Conservation (phyloP, 2,113 vertebrate species). For the Pterocles orientalis region DNA sequence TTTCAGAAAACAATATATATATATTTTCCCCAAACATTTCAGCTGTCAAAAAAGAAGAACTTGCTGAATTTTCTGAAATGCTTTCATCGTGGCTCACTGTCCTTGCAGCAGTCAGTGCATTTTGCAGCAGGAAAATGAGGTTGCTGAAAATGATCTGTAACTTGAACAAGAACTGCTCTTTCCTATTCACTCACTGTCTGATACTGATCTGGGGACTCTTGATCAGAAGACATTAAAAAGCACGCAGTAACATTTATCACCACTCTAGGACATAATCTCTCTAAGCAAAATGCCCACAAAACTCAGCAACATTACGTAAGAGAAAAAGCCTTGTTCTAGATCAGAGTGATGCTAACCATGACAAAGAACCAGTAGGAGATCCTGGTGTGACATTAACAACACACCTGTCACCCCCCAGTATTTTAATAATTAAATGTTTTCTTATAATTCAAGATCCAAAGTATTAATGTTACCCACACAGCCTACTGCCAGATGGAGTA, state of each 20-base stretch:
- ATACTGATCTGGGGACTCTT: not conserved
- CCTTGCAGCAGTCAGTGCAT: not conserved
- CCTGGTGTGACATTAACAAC: not conserved
- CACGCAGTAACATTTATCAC: not conserved
- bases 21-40: not conserved
- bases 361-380: not conserved
- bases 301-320: not conserved
- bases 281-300: not conserved
- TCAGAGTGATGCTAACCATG: not conserved
- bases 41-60: not conserved
- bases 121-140: not conserved
- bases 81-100: not conserved
- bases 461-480: not conserved
- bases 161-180: not conserved
- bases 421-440: not conserved
- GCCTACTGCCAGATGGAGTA: not conserved
- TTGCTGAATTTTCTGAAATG: not conserved
- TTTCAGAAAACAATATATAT: not conserved
- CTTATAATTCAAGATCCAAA: not conserved
- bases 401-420: not conserved
- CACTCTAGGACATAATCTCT: too few relatives aligned
- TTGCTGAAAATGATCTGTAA: not conserved
- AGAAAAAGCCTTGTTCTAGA: not conserved
- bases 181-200: not conserved
- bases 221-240: not conserved